Base-by-base conservation (phyloP, 2,888 invertebrate genomes). In the Scaptodrosophila latifasciaeformis region DNA sequence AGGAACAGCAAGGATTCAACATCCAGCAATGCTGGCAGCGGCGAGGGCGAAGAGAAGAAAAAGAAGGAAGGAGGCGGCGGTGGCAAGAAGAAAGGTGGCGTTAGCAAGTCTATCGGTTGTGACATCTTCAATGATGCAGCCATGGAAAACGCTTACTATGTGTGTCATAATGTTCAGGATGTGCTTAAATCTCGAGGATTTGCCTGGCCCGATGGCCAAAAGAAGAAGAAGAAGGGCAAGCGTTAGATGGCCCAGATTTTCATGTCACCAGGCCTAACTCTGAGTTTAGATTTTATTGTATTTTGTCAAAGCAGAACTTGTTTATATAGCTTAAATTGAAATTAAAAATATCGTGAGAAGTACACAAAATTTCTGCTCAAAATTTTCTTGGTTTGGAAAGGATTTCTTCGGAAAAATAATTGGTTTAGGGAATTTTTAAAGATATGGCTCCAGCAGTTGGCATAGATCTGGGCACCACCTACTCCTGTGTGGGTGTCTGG, bases 121-220 rank as follows among this genome's bases (percentile, higher is more conserved):
- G 96, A 96, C 76, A 93, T 96, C 79, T 91, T 96, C 77, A 94
- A 94, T 63, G 94, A 95, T 70, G 92, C 93, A 2, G 96, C 96
- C 0, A 96, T 97, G 95, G 93, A 95, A 65, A 97, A 97, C 81
- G 95, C 96, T 0, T 96, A 97, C 84, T 95, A 94, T 81, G 95
- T 94, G 1, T 96, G 96, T 69, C 97, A 97, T 82, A 96, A 96
- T 83, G 93, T 96, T 12, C 90, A 93, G 86, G 96, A 96, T 81
- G 89, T 96, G 7, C 87, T 97, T 10, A 92, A 91, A 71, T 92
- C 92, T 31, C 89, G 96, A 64, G 97, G 97, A 0, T 97, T 96
- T 84, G 92, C 93, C 24, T 96, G 96, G 91, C 93, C 95, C 0
- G 95, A 94, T 62, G 93, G 91, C 4, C 92, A 92, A 70, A 95